These are phyloP conservation scores for Bursaphelenchus mucronatus DNA, from an alignment of 1,140 invertebrate species.

Conservation along the genomic window DNA sequence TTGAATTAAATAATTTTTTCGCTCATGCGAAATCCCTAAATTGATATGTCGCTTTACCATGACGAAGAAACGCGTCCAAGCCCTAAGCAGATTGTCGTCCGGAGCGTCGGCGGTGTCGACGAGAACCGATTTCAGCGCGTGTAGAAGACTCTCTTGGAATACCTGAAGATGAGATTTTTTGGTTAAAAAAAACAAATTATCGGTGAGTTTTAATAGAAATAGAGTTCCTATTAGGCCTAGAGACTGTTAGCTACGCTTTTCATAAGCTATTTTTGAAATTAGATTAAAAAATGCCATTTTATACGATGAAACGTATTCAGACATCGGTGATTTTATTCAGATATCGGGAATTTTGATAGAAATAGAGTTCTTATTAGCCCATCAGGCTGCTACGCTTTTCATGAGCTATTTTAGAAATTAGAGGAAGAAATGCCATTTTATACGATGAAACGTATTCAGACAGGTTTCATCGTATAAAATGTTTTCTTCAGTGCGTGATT, in stretches of 20 bases:
- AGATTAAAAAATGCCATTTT: no score
- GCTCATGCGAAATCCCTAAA: conserved; percentile 48
- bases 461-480: no score
- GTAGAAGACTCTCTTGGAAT: conserved; percentile 49
- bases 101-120: conserved; percentile 32
- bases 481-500: no score
- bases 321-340: no score
- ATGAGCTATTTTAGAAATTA: no score
- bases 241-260: no score
- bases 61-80: conserved; percentile 48
- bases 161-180: conserved; percentile 30
- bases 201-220: conserved; percentile 18
- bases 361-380: not conserved
- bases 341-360: conserved; percentile 20
- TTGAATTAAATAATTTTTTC: conserved; percentile 50
- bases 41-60: conserved; percentile 45
- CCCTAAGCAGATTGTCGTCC: conserved; percentile 44
- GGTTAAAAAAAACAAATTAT: conserved; percentile 17
- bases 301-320: no score
- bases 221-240: no score
- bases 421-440: no score
- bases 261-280: no score
- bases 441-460: no score
- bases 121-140: conserved; percentile 43
- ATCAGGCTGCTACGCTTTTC: no score